These are phyloP conservation scores for Heteronetta atricapilla DNA, from an alignment of 2,113 vertebrate species.

Conservation along the genomic window DNA sequence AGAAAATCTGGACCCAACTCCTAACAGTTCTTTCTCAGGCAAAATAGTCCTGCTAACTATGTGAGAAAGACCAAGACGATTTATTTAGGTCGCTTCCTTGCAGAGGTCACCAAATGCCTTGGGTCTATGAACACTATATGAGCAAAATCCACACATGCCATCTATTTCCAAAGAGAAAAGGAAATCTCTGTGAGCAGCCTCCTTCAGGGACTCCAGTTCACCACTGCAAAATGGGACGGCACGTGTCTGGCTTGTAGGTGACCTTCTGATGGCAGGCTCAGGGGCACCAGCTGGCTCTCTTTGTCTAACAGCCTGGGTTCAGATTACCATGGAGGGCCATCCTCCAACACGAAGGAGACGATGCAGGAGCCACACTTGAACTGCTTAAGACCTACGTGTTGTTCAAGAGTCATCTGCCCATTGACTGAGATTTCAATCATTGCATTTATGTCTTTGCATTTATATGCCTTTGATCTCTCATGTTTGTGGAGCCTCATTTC, in stretches of 20 bases:
- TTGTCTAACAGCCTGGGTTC: background rate
- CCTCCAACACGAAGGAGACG: background rate
- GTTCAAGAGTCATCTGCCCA: background rate
- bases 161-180: background rate
- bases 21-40: background rate
- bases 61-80: background rate
- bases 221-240: background rate
- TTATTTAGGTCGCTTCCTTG: background rate
- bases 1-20: background rate
- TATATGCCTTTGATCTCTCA: constrained; percentile 35
- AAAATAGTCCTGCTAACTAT: background rate
- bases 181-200: background rate
- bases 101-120: background rate
- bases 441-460: background rate
- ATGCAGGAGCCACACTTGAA: background rate
- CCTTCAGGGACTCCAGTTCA: background rate
- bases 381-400: background rate
- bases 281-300: background rate
- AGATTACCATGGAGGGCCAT: background rate
- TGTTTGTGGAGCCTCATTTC: constrained; percentile 22
- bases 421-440: background rate
- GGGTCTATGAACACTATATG: background rate
- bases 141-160: background rate
- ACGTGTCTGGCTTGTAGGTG: background rate
- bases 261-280: rapidly evolving